Evolutionary conservation across 1,140 invertebrate genomes (phyloP), one percentile per base, ranked within the genome.

Genomic region (Phthorimaea operculella): DNA sequence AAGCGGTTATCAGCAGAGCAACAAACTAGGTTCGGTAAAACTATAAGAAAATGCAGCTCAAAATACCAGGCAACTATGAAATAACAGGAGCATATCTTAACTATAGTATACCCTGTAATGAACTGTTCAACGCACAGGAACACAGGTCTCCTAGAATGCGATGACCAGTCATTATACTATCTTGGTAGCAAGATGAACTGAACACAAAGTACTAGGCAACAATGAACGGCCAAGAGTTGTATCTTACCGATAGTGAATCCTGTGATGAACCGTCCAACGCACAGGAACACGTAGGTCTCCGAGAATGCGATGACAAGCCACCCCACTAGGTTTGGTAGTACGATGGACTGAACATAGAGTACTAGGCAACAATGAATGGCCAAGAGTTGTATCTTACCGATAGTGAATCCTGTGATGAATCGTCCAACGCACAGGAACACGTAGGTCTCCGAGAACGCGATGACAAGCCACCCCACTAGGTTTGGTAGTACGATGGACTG

Each of bases 141-240:
- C 66, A 53, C 91, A 87, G 55, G 87, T 85, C 21, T 85, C 79
- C 3, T 90, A 87, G 67, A 90, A 87, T 7, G 89, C 90, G 59
- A 94, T 92, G 34, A 91, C 82, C 0, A 93, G 66, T 92, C 93
- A 96, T 8, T 93, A 93, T 7, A 90, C 63, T 0, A 92, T 70
- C 64, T 93, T 94, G 93, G 93, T 28, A 94, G 59, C 8, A 90
- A 89, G 2, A 28, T 28, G 21, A 2, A 28, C 21, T 28, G 2
- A 28, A 28, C 21, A 4, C 21, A 4, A 28, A 28, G 21, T 28
- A 28, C 21, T 28, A 28, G 21, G 21, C 21, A 28, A 28, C 2
- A 28, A 28, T 2, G 2, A 28, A 28, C 6, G 21, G 2, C 21
- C 6, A 28, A 28, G 21, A 28, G 6, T 2, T 28, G 21, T 28